Evolutionary conservation across 2,888 invertebrate genomes (phyloP), one percentile per base, ranked within the genome.

Genomic region (Andrena trimmerana): DNA sequence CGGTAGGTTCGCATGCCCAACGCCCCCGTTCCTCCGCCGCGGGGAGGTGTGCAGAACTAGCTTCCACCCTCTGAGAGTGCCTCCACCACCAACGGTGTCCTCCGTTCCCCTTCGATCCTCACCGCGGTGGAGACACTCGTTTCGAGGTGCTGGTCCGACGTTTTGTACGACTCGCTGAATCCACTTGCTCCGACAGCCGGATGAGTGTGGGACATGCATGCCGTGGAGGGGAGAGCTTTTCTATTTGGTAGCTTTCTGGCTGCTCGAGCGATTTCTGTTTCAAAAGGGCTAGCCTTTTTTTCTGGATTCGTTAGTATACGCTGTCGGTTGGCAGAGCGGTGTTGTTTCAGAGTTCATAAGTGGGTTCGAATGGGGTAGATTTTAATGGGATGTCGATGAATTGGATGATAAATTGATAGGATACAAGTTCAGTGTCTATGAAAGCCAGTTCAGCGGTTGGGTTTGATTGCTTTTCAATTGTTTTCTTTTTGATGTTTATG

Each of bases 1-100:
- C 95, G 94, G 94, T 95, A 85, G 95, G 95, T 95, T 95, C 95
- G 95, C 95, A 91, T 90, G 93, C 93, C 93, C 93, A 92, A 93
- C 93, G 93, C 69, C 91, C 79, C 77, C 77, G 85, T 88, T 42
- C 89, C 88, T 87, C 82, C 78, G 81, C 85, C 85, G 78, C 82
- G 82, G 81, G 76, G 85, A 81, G 85, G 85, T 86, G 83, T 81
- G 84, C 84, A 59, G 86, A 86, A 87, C 90, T 85, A 86, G 77
- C 86, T 86, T 66, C 80, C 80, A 78, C 63, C 83, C 83, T 83
- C 87, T 78, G 72, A 57, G 81, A 84, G 63, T 79, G 72, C 76
- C 81, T 85, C 87, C 85, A 81, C 85, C 82, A 82, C 72, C 90
- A 81, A 81, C 88, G 86, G 87, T 89, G 77, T 92, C 92, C 90